Evolutionary conservation across 2,113 vertebrate genomes (phyloP).

Genomic region (Crotalus helleri): DNA sequence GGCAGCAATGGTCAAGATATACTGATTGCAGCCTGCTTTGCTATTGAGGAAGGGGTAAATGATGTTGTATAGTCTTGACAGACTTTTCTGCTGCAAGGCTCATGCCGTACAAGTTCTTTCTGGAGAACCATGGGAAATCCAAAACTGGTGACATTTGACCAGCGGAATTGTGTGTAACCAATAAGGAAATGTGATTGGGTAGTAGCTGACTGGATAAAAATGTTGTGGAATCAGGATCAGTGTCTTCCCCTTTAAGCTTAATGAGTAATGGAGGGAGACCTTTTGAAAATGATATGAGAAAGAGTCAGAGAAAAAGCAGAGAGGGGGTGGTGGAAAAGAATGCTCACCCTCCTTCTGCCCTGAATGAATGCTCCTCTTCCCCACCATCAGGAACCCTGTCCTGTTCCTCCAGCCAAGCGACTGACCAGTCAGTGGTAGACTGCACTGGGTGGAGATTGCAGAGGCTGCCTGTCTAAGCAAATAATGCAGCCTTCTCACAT

Average conservation of each 20-base stretch:
- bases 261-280: background rate
- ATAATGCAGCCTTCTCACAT: background rate
- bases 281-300: background rate
- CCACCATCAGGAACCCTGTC: background rate
- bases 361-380: background rate
- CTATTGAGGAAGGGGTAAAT: background rate
- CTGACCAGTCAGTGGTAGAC: background rate
- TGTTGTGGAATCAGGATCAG: background rate
- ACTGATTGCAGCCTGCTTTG: background rate
- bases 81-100: background rate
- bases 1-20: background rate
- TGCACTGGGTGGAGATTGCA: background rate
- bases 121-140: background rate
- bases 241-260: background rate
- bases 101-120: background rate
- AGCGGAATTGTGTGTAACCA: background rate
- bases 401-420: background rate
- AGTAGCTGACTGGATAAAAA: background rate
- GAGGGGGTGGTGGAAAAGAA: too few species aligned
- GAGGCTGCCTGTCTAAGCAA: background rate
- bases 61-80: background rate
- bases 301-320: background rate
- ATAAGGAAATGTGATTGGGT: background rate
- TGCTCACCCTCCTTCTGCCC: background rate
- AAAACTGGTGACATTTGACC: background rate